Evolutionary conservation across 2,888 invertebrate species (phyloP).

Genomic region (Rambutsinella grinnellia): DNA sequence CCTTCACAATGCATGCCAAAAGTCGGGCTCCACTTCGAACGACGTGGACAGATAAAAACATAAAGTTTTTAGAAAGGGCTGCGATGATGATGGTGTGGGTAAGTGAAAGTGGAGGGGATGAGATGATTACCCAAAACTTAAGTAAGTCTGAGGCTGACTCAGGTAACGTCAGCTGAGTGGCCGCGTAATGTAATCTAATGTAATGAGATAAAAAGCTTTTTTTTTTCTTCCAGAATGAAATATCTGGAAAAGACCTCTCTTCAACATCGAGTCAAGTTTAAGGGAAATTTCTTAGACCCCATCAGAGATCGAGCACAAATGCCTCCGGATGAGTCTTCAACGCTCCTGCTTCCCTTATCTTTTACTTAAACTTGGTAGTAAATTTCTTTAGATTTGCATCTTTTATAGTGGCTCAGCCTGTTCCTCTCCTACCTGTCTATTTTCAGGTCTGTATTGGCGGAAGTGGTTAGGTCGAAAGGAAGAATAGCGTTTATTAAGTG

Average conservation of each 20-base stretch:
- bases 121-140: slow-evolving; percentile 52
- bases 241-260: slow-evolving; percentile 2
- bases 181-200: slow-evolving; percentile 47
- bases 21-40: slow-evolving; percentile 29
- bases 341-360: not conserved
- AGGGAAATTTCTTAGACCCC: too few species aligned
- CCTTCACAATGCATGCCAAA: slow-evolving; percentile 47
- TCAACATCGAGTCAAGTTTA: too few species aligned
- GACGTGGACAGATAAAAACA: slow-evolving; percentile 49
- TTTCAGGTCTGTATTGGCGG: not conserved
- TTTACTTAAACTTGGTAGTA: not conserved
- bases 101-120: slow-evolving; percentile 35
- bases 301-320: not conserved
- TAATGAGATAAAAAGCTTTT: slow-evolving; percentile 54
- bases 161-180: slow-evolving; percentile 34
- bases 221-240: slow-evolving; percentile 19
- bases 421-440: not conserved
- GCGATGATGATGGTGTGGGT: slow-evolving; percentile 10
- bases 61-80: slow-evolving; percentile 28
- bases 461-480: not conserved
- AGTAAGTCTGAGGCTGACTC: slow-evolving; percentile 24
- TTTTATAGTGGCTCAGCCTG: not conserved
- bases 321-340: not conserved
- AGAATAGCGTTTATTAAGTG: not conserved
- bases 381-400: not conserved